Conservation (phyloP, 2,888 invertebrate species). For the Colletes collaris region DNA sequence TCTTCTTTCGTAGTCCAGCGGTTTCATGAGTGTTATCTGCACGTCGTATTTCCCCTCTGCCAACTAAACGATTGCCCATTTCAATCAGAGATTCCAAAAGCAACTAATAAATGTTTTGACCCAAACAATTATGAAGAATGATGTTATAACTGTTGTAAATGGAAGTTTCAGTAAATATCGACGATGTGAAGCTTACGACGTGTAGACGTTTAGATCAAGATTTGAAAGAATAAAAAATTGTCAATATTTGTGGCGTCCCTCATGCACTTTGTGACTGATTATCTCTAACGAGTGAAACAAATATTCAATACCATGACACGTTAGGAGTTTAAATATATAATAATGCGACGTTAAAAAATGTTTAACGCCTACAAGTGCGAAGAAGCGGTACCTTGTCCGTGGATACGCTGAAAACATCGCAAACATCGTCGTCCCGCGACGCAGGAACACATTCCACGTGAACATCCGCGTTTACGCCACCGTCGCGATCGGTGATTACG, state of each 20-base stretch:
- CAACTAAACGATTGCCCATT: conserved; percentile 81
- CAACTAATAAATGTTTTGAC: background rate
- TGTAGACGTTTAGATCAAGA: too few relatives aligned
- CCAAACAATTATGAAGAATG: too few relatives aligned
- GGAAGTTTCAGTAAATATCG: too few relatives aligned
- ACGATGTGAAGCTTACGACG: too few relatives aligned
- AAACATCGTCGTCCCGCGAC: conserved; percentile 87
- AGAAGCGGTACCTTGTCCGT: conserved; percentile 85
- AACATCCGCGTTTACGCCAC: conserved; percentile 89
- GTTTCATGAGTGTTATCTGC: conserved; percentile 86
- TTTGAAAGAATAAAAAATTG: too few relatives aligned
- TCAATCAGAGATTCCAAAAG: too few relatives aligned
- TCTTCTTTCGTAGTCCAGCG: conserved; percentile 91
- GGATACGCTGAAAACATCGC: conserved; percentile 87
- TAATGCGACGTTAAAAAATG: background rate
- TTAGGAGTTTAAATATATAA: too few relatives aligned
- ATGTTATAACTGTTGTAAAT: too few relatives aligned
- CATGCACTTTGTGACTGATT: too few relatives aligned
- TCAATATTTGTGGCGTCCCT: too few relatives aligned
- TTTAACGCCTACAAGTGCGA: background rate
- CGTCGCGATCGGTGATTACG: conserved; percentile 89
- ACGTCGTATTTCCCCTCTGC: conserved; percentile 89
- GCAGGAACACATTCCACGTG: conserved; percentile 87
- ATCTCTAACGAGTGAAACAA: too few relatives aligned
- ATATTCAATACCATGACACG: too few relatives aligned